Percentiles rank a stretch among this genome's conserved stretches.
phyloP scores from a whole-genome alignment of 2,888 invertebrate genomes.

The Phasia obesa region DNA sequence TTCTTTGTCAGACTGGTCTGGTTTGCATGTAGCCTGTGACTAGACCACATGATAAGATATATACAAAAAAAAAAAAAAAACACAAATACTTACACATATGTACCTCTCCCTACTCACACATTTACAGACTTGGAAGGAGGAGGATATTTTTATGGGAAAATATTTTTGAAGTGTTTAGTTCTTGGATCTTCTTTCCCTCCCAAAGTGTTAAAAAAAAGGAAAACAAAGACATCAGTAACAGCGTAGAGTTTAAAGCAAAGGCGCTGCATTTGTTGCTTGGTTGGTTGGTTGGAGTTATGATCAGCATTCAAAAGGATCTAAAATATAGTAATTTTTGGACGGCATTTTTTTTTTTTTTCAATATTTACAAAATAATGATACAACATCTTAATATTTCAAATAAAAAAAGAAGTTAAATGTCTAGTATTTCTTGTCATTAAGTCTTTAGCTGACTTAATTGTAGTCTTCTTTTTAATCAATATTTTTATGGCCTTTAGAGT shows the following conservation, averaged over 20 bases:
- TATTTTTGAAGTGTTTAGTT: slow-evolving; percentile 44
- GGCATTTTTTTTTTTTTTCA: slow-evolving; percentile 54
- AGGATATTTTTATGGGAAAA: slow-evolving; percentile 64
- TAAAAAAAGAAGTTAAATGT: slow-evolving; percentile 31
- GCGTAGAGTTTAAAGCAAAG: too few species aligned
- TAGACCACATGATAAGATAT: slow-evolving; percentile 55
- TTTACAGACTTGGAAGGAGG: slow-evolving; percentile 2
- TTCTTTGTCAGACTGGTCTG: slow-evolving; percentile 58
- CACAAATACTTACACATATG: not conserved
- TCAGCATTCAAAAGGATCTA: slow-evolving; percentile 58
- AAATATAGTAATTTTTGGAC: slow-evolving; percentile 59
- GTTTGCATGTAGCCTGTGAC: slow-evolving; percentile 55
- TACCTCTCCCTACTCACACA: not conserved
- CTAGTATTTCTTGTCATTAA: slow-evolving; percentile 58
- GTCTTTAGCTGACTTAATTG: slow-evolving; percentile 58
- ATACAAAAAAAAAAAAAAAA: not conserved
- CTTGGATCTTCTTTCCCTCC: not conserved
- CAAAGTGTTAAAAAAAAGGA: slow-evolving; percentile 40
- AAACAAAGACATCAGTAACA: not conserved
- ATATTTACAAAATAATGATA: slow-evolving; percentile 48
- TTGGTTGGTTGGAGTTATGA: slow-evolving; percentile 31
- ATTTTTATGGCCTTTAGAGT: slow-evolving; percentile 43
- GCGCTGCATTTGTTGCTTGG: too few species aligned
- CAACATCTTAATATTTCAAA: slow-evolving; percentile 60
- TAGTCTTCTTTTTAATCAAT: slow-evolving; percentile 51